Base-by-base conservation (phyloP, 2,888 invertebrate species). In the Caenorhabditis auriculariae region DNA sequence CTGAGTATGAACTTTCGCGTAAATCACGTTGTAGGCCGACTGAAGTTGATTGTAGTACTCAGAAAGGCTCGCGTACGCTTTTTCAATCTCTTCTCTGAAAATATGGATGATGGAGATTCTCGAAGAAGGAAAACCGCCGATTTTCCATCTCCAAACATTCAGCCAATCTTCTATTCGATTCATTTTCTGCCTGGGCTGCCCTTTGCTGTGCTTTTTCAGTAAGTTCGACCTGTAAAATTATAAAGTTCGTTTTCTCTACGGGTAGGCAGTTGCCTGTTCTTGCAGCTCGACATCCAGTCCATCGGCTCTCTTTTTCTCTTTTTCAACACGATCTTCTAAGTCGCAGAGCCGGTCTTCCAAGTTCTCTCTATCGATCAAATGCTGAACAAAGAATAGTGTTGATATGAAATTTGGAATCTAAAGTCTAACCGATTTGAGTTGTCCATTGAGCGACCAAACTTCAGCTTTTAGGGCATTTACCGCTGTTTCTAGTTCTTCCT, bases 391-490 rank as follows among this genome's bases (percentile, higher is more conserved):
- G n/a, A n/a, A n/a, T n/a, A n/a, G n/a, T n/a, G n/a, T n/a, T n/a
- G n/a, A n/a, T n/a, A n/a, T n/a, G n/a, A n/a, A n/a, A 23, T 23
- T 43, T 21, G 21, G 19, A 43, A 19, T 23, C 19, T n/a, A 39
- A 23, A 28, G 15, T 27, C 27, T 27, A 26, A 56, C 61, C 12
- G 68, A 72, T 53, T 75, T 75, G 50, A 78, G 50, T 38, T 77
- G 70, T 23, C 70, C 70, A 52, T 78, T 78, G 4, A 78, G 63
- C 4, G 71, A 54, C 78, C 76, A 78, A 24, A 78, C 69, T 54
- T 78, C 77, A 19, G 69, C 74, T 56, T 75, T 72, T 19, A 78
- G 58, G 4, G 73, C 67, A 45, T 70, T 65, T 0, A 76, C 75
- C 2, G 77, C 75, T 9, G 55, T 71, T 52, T 76, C 76, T 39